Evolutionary conservation across 2,113 vertebrate species (phyloP), one percentile per base, ranked within the genome.

Genomic region (Leucopsar rothschildi): DNA sequence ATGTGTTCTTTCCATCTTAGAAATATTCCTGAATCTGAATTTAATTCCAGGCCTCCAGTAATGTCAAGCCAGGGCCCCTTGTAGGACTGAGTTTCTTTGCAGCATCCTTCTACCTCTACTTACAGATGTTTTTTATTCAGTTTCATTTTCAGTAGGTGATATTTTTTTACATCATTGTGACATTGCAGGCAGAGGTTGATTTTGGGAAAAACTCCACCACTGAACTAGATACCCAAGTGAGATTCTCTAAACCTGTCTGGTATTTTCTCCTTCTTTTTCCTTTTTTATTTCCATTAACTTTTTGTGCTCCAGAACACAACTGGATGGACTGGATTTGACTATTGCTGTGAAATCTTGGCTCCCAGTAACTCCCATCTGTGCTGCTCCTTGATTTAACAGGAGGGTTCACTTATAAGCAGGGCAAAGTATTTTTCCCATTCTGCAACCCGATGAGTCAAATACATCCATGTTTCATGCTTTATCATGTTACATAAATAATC

Each of bases 401-500:
- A 88, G 22, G 33, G 15, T 60, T 97, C 87, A 33, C 28, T 60
- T 81, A 20, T 22, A 79, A 88, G 52, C 60, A 81, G 65, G 71
- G 17, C 75, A 42, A 86, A 93, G 35, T 60, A 44, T 78, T 95
- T 88, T 85, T 88, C 68, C 85, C 22, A 6, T 73, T 94, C 50
- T 24, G 37, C 78, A 92, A 45, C 39, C 29, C 4, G 0, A 7
- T 72, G 93, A 79, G 70, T 91, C 89, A 73, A 73, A 78, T 64
- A 35, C 93, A 94, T 92, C 92, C 82, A 68, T 93, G 91, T 84
- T 90, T 96, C 89, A 52, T 93, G 90, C 73, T 90, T 96, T 95
- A 92, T 92, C 92, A 88, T 90, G 64, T 66, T 92, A 72, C 85
- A 95, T 96, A 96, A 96, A 96, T 95, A 95, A 87, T 84, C 55